phyloP scores from a whole-genome alignment of 2,888 invertebrate species.

The Mythimna impura region DNA sequence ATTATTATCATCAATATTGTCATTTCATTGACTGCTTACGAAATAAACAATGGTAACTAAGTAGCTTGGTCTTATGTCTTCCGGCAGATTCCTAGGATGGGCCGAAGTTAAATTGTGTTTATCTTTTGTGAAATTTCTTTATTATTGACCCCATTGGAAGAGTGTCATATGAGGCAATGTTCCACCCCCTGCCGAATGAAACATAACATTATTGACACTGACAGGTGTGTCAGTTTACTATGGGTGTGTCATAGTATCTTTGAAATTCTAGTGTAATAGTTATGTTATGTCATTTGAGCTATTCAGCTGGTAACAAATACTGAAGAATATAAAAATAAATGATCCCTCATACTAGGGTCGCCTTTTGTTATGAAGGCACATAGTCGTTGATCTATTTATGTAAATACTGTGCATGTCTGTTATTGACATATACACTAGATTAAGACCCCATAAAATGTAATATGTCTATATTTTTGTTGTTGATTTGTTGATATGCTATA shows the following conservation, averaged over 20 bases:
- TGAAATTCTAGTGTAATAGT: slow-evolving; percentile 26
- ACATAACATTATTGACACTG: slow-evolving; percentile 18
- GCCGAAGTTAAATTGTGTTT: slow-evolving; percentile 1
- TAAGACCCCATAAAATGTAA: too few species aligned
- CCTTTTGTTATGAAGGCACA: neutral
- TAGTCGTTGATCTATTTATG: neutral
- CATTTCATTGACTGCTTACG: neutral
- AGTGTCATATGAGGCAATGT: neutral
- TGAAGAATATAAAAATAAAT: too few species aligned
- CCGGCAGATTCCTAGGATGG: slow-evolving; percentile 10
- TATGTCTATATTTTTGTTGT: too few species aligned
- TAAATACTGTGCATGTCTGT: too few species aligned
- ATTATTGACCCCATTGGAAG: slow-evolving; percentile 6
- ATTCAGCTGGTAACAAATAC: neutral
- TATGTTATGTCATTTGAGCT: neutral
- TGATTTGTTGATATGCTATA: too few species aligned
- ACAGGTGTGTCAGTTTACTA: slow-evolving; percentile 13
- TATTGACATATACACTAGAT: too few species aligned
- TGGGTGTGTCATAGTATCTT: slow-evolving; percentile 30
- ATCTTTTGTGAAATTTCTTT: slow-evolving; percentile 3
- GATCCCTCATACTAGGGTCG: neutral
- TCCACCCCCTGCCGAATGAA: slow-evolving; percentile 10
- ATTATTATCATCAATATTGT: slow-evolving; percentile 40
- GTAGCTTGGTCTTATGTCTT: slow-evolving; percentile 17
- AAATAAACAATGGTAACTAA: slow-evolving; percentile 21